Base-by-base conservation (phyloP, 1,140 invertebrate species). In the Formica selysi region DNA sequence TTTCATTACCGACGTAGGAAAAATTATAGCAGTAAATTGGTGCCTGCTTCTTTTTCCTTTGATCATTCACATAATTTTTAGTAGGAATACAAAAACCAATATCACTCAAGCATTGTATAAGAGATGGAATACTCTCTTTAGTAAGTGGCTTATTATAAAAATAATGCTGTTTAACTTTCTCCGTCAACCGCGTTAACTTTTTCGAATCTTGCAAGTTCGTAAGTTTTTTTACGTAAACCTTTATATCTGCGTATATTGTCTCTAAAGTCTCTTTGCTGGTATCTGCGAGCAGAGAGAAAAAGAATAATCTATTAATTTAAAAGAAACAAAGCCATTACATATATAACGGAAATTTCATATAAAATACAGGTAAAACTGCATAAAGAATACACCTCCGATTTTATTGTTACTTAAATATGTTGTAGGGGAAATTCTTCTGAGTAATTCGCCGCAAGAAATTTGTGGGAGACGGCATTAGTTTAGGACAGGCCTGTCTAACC, bases 1-100 rank as follows among this genome's bases (percentile, higher is more conserved):
- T 76, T 26, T 85, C 41, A 8, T 83, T 16, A 1, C 86, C 86
- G 6, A 76, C n/a, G 2, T 86, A 87, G 0, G 88, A 81, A 76
- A 87, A 87, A n/a, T 51, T 48, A 38, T 83, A 89, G 0, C 73
- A 26, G 36, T 87, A 87, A 13, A 81, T 87, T 19, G 71, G 38
- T 13, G 65, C 71, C 10, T 57, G 59, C 0, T 73, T 68, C 13
- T 48, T 67, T 11, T 51, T 54, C 2, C 79, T 89, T 71, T 71
- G 44, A 7, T 59, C 10, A 19, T 89, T 36, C 1, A 74, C 61
- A 19, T 83, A 26, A 26, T 29, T 76, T 16, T 87, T 38, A 19
- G 22, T 41, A 4, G n/a, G 16, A 71, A 44, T 29, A 8, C 36
- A 16, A 51, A 71, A 29, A 32, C 7, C 41, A 0, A 89, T 13